Percentiles rank a stretch among this genome's conserved stretches.
Conservation (phyloP, 2,797 vertebrate genomes). For the Mus spretus region DNA sequence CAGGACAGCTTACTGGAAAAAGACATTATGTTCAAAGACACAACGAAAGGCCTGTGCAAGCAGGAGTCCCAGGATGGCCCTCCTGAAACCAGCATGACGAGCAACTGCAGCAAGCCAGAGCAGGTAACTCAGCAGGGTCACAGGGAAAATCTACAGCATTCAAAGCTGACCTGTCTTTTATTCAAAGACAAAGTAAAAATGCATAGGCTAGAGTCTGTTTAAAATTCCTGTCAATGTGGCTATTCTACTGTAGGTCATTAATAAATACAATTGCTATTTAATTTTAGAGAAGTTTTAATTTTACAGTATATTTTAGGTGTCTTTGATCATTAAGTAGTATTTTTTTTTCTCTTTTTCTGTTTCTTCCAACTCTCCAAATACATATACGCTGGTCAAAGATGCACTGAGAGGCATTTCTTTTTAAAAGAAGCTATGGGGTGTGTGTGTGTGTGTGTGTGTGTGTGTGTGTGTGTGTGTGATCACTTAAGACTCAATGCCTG, state of each 20-base stretch:
- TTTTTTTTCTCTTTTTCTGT: not conserved
- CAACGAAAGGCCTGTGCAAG: conserved; percentile 89
- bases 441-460: not conserved
- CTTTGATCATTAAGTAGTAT: not conserved
- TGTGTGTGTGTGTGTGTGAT: not conserved
- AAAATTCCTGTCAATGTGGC: not conserved
- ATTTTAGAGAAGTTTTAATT: not conserved
- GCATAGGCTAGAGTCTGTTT: not conserved
- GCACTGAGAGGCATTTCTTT: not conserved
- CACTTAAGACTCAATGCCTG: not conserved
- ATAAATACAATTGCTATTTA: not conserved
- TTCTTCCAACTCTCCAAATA: not conserved
- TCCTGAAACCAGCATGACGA: conserved; percentile 88
- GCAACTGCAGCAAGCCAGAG: conserved; percentile 90
- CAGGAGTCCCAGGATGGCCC: conserved; percentile 92
- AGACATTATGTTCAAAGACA: conserved; percentile 96
- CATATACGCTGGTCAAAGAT: not conserved
- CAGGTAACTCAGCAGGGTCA: conserved; percentile 89
- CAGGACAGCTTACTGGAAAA: conserved; percentile 97
- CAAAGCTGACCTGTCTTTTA: not conserved
- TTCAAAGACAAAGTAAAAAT: not conserved
- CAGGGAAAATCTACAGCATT: not conserved
- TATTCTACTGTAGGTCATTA: not conserved
- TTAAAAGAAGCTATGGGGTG: not conserved
- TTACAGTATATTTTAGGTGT: not conserved